phyloP scores from a whole-genome alignment of 2,797 vertebrate genomes.

The Sparidentex hasta region DNA sequence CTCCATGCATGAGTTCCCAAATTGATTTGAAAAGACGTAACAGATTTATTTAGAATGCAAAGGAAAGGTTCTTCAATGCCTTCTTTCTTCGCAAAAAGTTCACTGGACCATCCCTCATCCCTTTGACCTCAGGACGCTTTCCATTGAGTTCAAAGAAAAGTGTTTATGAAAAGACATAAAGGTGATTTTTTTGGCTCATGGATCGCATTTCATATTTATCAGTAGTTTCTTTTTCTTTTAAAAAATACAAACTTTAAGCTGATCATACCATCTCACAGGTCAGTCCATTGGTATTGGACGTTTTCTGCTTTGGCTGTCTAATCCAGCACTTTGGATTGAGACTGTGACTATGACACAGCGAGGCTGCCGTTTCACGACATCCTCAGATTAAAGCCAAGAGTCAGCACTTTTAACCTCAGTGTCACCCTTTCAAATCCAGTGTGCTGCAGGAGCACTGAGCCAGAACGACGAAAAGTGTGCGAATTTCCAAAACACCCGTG shows the following conservation, averaged over 20 bases:
- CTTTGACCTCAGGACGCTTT: too few species aligned
- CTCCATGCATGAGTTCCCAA: too few species aligned
- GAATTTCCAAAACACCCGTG: conserved; percentile 24
- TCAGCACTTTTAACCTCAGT: conserved; percentile 27
- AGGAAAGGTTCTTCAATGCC: too few species aligned
- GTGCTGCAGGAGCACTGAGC: conserved; percentile 24
- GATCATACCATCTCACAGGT: neutral
- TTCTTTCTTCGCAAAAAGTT: too few species aligned
- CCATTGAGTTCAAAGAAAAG: too few species aligned
- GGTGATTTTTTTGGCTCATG: too few species aligned
- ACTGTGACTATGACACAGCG: neutral
- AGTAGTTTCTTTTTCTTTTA: too few species aligned
- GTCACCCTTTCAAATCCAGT: conserved; percentile 34
- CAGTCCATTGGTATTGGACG: neutral
- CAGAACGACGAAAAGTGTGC: conserved; percentile 19
- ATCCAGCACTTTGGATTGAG: conserved; percentile 1
- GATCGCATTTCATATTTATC: too few species aligned
- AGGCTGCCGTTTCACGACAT: neutral
- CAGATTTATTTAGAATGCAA: too few species aligned
- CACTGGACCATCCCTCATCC: too few species aligned
- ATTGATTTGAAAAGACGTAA: too few species aligned
- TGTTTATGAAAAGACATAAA: too few species aligned
- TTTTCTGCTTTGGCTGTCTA: neutral
- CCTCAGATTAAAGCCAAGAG: conserved; percentile 30
- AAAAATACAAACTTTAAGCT: neutral